Evolutionary conservation across 2,797 vertebrate genomes (phyloP), one percentile per base, ranked within the genome.

Genomic region (Lates japonicus): DNA sequence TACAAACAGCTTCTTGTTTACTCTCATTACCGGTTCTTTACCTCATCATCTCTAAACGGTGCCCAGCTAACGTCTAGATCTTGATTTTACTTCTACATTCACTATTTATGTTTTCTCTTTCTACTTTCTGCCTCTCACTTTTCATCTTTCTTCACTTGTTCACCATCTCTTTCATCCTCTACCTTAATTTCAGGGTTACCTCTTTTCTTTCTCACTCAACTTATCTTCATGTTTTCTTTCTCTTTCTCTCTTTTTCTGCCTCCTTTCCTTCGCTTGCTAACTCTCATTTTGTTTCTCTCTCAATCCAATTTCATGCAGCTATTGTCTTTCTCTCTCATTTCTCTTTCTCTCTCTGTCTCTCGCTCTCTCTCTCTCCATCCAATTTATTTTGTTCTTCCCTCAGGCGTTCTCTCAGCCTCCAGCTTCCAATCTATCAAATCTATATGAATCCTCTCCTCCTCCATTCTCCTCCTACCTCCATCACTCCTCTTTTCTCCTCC

Each of bases 371-470:
- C 71, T 71, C 55, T 65, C 76, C 42, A 37, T 82, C 87, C 86
- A 85, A 89, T 90, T 86, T 90, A 85, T 86, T 87, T 65, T 20
- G 29, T 76, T 70, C 87, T 74, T 82, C 74, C 71, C 61, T 78
- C 73, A 22, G 75, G 87, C 77, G 64, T 59, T 80, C 44, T 70
- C 76, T 82, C 68, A 19, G 75, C 86, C 78, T 80, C 67, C 0
- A 80, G 86, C 80, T 72, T 73, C 73, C 70, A 72, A 87, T 88
- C 84, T 80, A 88, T 87, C 84, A 85, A 80, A 74, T 87, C 86
- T 79, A 74, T 83, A 76, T 48, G 54, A 80, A 72, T 85, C 78
- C 75, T 72, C 62, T 59, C 33, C 51, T 68, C 66, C 37, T 77
- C 60, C 37, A 68, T 54, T 48, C 12, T 5, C 7, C 39, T 59